Evolutionary conservation across 2,888 invertebrate species (phyloP).

Genomic region (Zygaena filipendulae): DNA sequence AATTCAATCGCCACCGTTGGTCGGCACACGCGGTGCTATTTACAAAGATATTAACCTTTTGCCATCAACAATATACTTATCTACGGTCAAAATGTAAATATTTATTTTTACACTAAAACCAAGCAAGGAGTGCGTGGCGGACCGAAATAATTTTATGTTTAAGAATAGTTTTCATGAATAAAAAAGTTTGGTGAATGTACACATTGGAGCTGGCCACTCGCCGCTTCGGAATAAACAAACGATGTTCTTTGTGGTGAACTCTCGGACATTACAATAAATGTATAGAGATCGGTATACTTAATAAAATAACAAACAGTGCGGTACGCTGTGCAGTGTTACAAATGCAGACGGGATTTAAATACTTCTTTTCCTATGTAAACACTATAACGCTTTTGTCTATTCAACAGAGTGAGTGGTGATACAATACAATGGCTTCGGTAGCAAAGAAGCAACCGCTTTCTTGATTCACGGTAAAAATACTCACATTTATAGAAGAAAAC

Average conservation of each 20-base stretch:
- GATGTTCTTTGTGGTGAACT: conserved; percentile 43
- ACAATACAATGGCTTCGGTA: conserved; percentile 29
- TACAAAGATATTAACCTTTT: conserved; percentile 55
- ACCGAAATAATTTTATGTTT: conserved; percentile 23
- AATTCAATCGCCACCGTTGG: conserved; percentile 30
- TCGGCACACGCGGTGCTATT: conserved; percentile 30
- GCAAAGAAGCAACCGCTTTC: too few relatives aligned
- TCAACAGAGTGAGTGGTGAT: conserved; percentile 31
- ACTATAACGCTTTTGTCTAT: conserved; percentile 57
- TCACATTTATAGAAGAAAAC: too few relatives aligned
- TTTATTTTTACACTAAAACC: conserved; percentile 46
- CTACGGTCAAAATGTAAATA: conserved; percentile 48
- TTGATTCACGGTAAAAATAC: too few relatives aligned
- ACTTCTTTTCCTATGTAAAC: conserved; percentile 45
- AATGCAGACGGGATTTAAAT: conserved; percentile 33
- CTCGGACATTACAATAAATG: conserved; percentile 52
- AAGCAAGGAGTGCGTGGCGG: conserved; percentile 20
- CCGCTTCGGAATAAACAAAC: conserved; percentile 37
- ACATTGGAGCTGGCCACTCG: conserved; percentile 26
- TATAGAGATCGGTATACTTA: conserved; percentile 43
- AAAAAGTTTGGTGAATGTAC: conserved; percentile 25
- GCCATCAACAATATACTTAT: conserved; percentile 49
- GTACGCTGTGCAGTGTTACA: conserved; percentile 41
- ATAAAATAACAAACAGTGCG: conserved; percentile 55
- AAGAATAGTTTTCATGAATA: conserved; percentile 31